Evolutionary conservation across 2,113 vertebrate genomes (phyloP).

Genomic region (Alligator mississippiensis): DNA sequence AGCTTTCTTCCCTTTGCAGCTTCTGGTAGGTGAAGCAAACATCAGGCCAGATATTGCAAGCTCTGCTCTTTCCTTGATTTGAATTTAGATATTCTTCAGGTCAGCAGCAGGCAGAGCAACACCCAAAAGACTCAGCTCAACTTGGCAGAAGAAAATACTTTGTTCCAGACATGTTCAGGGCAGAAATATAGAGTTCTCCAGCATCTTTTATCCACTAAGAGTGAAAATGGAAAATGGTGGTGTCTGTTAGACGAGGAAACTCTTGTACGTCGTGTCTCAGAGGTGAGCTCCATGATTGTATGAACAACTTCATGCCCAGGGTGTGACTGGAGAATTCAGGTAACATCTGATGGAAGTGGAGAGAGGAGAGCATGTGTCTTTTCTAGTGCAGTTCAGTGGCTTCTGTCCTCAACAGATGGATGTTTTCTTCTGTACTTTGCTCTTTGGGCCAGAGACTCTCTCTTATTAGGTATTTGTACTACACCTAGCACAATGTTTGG

Average conservation of each 20-base stretch:
- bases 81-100: conserved; percentile 44
- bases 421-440: conserved; percentile 7
- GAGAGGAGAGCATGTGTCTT: neutral
- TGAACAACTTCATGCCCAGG: neutral
- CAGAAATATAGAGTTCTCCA: conserved; percentile 3
- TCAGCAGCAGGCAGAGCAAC: neutral
- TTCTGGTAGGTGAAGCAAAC: neutral
- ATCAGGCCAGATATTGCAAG: neutral
- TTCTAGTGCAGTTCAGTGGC: neutral
- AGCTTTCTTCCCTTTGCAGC: neutral
- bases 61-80: neutral
- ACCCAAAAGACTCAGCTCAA: conserved; percentile 41
- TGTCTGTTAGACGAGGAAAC: conserved; percentile 28
- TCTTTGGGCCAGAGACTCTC: conserved; percentile 26
- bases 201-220: neutral
- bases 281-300: neutral
- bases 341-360: neutral
- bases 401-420: neutral
- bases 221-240: conserved; percentile 38
- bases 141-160: conserved; percentile 26
- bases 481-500: neutral
- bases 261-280: neutral
- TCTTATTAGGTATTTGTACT: conserved; percentile 32
- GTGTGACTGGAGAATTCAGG: neutral
- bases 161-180: conserved; percentile 58